Percentiles rank a stretch among this genome's conserved stretches.
Conservation (phyloP, 2,888 invertebrate genomes). For the Heteromyza rotundicornis region DNA sequence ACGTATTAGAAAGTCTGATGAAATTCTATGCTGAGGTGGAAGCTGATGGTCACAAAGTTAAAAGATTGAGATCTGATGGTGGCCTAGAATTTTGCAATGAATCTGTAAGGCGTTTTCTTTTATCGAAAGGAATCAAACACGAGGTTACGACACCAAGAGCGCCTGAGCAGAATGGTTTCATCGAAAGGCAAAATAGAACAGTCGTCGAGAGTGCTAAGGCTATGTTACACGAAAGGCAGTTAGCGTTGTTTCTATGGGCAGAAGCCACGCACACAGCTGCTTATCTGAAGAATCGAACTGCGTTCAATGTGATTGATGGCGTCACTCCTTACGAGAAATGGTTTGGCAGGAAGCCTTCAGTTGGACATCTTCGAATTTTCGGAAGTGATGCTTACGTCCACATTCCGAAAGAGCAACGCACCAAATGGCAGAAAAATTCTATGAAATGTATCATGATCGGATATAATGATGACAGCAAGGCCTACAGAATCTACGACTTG, state of each 20-base stretch:
- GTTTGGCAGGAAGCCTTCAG: slow-evolving; percentile 32
- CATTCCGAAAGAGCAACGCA: slow-evolving; percentile 21
- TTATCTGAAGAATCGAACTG: slow-evolving; percentile 47
- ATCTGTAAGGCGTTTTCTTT: slow-evolving; percentile 11
- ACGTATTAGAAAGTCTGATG: slow-evolving; percentile 14
- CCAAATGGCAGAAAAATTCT: slow-evolving; percentile 19
- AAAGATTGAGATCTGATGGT: slow-evolving; percentile 16
- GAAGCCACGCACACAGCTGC: slow-evolving; percentile 50
- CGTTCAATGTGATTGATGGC: slow-evolving; percentile 27
- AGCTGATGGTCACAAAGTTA: slow-evolving; percentile 19
- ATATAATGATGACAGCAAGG: slow-evolving; percentile 7
- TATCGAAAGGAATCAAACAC: slow-evolving; percentile 13
- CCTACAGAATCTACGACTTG: slow-evolving; percentile 13
- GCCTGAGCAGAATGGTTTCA: slow-evolving; percentile 22
- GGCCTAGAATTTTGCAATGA: slow-evolving; percentile 22
- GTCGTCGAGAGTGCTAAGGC: slow-evolving; percentile 21
- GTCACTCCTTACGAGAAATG: slow-evolving; percentile 37
- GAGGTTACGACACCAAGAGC: slow-evolving; percentile 15
- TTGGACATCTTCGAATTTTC: slow-evolving; percentile 25
- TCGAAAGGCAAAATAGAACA: slow-evolving; percentile 21
- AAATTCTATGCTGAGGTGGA: slow-evolving; percentile 19
- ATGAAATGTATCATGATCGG: slow-evolving; percentile 20
- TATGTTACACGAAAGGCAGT: slow-evolving; percentile 19
- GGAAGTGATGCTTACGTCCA: slow-evolving; percentile 20
- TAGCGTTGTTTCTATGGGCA: slow-evolving; percentile 42